These are phyloP conservation scores for Peromyscus maniculatus DNA, from an alignment of 2,113 vertebrate genomes.

Conservation along the genomic window DNA sequence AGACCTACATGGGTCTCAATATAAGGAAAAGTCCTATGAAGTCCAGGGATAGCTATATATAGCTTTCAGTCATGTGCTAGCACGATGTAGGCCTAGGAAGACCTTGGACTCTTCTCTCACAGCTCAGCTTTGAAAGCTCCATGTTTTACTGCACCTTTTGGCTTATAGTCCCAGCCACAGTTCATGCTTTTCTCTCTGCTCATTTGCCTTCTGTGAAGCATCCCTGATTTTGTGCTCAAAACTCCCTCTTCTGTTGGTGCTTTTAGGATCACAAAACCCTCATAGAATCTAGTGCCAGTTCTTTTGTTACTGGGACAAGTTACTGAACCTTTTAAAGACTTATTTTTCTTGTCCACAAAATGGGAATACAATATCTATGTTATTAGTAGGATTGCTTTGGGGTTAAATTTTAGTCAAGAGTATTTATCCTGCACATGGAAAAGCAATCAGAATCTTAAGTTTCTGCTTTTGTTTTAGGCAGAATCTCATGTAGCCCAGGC, in stretches of 20 bases:
- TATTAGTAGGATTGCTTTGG: neutral
- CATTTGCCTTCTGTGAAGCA: neutral
- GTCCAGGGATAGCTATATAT: neutral
- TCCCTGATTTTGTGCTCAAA: neutral
- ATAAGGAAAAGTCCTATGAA: slow-evolving; percentile 48
- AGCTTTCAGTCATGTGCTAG: neutral
- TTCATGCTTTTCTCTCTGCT: neutral
- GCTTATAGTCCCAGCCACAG: neutral
- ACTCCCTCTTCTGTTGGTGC: neutral
- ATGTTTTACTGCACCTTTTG: neutral
- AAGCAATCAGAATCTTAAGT: neutral
- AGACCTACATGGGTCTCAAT: slow-evolving; percentile 34
- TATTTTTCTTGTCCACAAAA: neutral
- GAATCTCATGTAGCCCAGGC: neutral
- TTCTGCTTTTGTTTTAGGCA: neutral
- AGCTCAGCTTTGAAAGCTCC: neutral
- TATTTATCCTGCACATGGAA: neutral
- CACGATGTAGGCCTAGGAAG: neutral
- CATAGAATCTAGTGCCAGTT: neutral
- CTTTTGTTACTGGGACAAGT: neutral
- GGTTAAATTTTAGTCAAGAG: neutral
- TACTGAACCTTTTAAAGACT: neutral
- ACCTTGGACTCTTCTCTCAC: neutral
- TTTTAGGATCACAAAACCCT: neutral
- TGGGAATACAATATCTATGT: neutral